Conservation (phyloP, 2,888 invertebrate genomes). For the Nebria brevicollis region DNA sequence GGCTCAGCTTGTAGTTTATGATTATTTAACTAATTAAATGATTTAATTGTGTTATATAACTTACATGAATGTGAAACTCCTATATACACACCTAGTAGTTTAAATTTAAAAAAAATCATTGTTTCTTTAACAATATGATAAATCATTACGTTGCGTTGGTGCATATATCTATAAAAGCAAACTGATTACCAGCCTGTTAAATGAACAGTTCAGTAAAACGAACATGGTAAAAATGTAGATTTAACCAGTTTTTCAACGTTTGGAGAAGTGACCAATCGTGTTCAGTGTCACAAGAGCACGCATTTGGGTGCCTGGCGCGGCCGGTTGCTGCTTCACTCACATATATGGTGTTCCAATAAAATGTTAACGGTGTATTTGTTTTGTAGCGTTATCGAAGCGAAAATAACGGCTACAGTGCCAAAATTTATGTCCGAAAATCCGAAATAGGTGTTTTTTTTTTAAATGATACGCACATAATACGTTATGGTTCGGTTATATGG, state of each 20-base stretch:
- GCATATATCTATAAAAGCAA: not conserved
- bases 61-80: not conserved
- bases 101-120: not conserved
- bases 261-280: conserved; percentile 25
- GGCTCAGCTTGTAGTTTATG: too few species aligned
- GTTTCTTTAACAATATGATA: not conserved
- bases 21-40: not conserved
- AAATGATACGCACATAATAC: not conserved
- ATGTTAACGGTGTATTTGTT: conserved; percentile 19
- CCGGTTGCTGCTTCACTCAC: not conserved
- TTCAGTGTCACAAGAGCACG: conserved; percentile 6
- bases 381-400: conserved; percentile 22
- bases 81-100: not conserved
- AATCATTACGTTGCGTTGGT: too few species aligned
- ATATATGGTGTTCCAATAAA: conserved; percentile 20
- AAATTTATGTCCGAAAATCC: not conserved
- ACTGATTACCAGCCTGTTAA: not conserved
- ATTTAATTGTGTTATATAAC: not conserved
- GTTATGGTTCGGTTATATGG: not conserved
- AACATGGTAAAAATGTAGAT: not conserved
- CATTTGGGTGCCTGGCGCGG: not conserved
- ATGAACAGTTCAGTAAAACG: not conserved
- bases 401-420: conserved; percentile 24
- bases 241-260: conserved; percentile 31
- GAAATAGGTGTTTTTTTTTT: conserved; percentile 8